Conservation (phyloP, 1,140 invertebrate genomes). For the Aphelinus atriplicis region DNA sequence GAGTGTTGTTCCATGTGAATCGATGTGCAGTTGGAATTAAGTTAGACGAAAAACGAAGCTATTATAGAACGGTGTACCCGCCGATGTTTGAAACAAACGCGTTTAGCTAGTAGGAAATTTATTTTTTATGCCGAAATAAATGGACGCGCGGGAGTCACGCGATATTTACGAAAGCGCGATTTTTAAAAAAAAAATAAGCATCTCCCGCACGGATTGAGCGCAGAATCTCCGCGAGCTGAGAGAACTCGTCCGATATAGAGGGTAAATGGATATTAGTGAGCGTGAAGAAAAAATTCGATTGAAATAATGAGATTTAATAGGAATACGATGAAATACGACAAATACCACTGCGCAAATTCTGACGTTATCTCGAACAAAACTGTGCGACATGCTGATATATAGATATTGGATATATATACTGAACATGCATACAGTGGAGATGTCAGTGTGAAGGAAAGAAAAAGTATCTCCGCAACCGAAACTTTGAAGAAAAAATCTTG, state of each 20-base stretch:
- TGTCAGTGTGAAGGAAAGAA: constrained; percentile 22
- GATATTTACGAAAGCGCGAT: constrained; percentile 48
- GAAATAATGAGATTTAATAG: neutral
- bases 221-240: neutral
- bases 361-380: constrained; percentile 26
- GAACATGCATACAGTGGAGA: constrained; percentile 19
- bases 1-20: no score
- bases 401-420: constrained; percentile 40
- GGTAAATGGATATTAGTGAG: neutral
- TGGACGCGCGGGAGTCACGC: constrained; percentile 35
- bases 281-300: neutral
- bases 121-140: constrained; percentile 62
- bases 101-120: constrained; percentile 59
- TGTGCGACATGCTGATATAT: constrained; percentile 6
- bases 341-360: constrained; percentile 1
- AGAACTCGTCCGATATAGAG: neutral
- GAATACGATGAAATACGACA: constrained; percentile 9
- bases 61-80: neutral
- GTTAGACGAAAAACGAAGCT: no score
- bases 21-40: no score
- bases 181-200: constrained; percentile 5
- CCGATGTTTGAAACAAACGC: constrained; percentile 1
- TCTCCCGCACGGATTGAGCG: neutral
- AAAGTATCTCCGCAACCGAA: neutral
- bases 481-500: no score